Evolutionary conservation across 1,140 invertebrate species (phyloP).

Genomic region (Pseudomyrmex pallidus): DNA sequence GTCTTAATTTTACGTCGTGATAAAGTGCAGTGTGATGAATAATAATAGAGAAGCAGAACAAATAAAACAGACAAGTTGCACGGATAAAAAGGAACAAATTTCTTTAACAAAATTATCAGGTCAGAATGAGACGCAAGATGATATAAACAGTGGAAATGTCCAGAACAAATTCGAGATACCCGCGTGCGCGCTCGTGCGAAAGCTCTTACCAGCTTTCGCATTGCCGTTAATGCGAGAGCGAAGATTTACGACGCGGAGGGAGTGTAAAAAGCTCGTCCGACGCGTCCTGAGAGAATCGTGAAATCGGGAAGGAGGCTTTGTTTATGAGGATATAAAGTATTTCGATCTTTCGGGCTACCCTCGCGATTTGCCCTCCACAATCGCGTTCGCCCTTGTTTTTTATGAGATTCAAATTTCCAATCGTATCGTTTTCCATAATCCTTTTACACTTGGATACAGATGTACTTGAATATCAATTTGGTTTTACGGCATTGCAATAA

Average conservation of each 20-base stretch:
- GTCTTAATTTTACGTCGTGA: too few species aligned
- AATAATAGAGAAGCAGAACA: neutral
- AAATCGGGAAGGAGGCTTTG: conserved; percentile 54
- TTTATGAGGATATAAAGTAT: conserved; percentile 58
- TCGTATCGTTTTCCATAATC: neutral
- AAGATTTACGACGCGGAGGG: conserved; percentile 61
- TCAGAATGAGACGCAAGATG: conserved; percentile 7
- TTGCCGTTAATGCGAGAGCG: conserved; percentile 53
- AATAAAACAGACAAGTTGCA: neutral
- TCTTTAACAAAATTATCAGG: conserved; percentile 37
- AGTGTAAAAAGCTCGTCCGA: conserved; percentile 57
- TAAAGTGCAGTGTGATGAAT: neutral
- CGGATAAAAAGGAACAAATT: neutral
- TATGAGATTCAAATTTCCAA: conserved; percentile 1
- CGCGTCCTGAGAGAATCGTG: conserved; percentile 43
- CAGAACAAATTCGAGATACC: conserved; percentile 41
- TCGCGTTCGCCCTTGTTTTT: neutral
- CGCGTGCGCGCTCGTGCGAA: conserved; percentile 36
- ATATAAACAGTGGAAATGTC: conserved; percentile 44
- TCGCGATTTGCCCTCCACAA: conserved; percentile 26
- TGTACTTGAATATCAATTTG: neutral
- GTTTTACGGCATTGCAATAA: neutral
- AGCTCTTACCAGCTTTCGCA: conserved; percentile 48
- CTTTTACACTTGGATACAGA: neutral
- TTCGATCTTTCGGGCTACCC: conserved; percentile 42